Conservation (phyloP, 2,797 vertebrate genomes). For the Leptodactylus fallax region DNA sequence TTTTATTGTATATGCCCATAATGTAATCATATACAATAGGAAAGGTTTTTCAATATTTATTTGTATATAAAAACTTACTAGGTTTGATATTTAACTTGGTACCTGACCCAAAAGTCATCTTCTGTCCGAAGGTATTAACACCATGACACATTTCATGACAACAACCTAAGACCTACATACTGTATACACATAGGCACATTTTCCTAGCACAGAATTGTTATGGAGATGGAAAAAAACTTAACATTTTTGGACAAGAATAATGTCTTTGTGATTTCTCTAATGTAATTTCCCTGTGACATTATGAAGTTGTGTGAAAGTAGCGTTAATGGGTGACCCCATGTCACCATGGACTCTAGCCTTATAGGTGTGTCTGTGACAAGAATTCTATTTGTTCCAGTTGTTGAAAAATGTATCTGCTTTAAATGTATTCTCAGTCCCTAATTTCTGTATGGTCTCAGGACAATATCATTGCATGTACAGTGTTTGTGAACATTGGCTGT, state of each 20-base stretch:
- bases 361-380: too few relatives aligned
- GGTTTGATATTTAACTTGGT: slow-evolving; percentile 62
- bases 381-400: neutral
- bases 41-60: too few relatives aligned
- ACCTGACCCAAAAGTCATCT: slow-evolving; percentile 61
- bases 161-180: neutral
- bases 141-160: slow-evolving; percentile 18
- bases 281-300: too few relatives aligned
- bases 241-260: neutral
- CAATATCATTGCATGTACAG: neutral
- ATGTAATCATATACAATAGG: neutral
- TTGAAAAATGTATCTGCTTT: neutral
- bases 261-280: neutral
- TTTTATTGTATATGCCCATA: neutral
- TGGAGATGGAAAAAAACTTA: neutral
- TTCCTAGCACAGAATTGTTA: too few relatives aligned
- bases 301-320: neutral
- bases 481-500: neutral
- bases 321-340: neutral
- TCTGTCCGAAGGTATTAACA: slow-evolving; percentile 19
- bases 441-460: neutral
- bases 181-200: neutral
- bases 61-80: slow-evolving; percentile 64
- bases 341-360: neutral
- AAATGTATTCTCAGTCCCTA: too few relatives aligned